A percentile compares a stretch with the other conserved stretches of the same genome.
Conservation (phyloP, 2,113 vertebrate genomes). For the Macquaria australasica region DNA sequence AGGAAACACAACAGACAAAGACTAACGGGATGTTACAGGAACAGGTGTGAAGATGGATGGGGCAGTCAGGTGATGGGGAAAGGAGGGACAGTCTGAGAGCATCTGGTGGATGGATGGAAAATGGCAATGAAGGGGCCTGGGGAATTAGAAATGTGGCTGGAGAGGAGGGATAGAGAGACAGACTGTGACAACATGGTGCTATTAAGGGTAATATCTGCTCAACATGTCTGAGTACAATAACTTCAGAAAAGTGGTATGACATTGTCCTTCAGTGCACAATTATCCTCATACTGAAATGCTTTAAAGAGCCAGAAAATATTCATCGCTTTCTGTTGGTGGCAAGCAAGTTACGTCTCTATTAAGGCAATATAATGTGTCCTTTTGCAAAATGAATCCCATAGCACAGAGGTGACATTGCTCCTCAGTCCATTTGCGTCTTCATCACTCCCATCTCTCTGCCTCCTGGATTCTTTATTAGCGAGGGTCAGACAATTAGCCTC, state of each 20-base stretch:
- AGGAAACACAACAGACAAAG: too few species aligned
- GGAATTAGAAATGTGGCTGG: too few species aligned
- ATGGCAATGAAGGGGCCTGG: too few species aligned
- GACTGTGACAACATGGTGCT: too few species aligned
- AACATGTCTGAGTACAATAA: not conserved
- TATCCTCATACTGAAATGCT: not conserved
- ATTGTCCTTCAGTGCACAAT: not conserved
- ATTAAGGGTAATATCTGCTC: not conserved
- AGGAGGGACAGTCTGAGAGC: too few species aligned
- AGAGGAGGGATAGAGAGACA: too few species aligned
- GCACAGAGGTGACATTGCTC: slow-evolving; percentile 30
- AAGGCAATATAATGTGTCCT: slow-evolving; percentile 15
- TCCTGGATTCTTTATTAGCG: slow-evolving; percentile 31
- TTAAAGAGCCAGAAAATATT: slow-evolving; percentile 13
- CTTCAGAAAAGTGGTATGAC: not conserved
- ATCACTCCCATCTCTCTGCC: slow-evolving; percentile 31
- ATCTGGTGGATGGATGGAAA: too few species aligned
- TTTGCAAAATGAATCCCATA: slow-evolving; percentile 10
- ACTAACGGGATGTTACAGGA: too few species aligned
- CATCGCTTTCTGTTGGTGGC: not conserved
- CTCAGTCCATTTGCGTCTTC: slow-evolving; percentile 20
- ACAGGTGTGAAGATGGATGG: too few species aligned
- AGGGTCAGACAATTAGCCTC: slow-evolving; percentile 46
- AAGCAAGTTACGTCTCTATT: not conserved
- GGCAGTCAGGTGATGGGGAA: too few species aligned